Evolutionary conservation across 2,797 vertebrate genomes (phyloP).

Genomic region (Merluccius polli): DNA sequence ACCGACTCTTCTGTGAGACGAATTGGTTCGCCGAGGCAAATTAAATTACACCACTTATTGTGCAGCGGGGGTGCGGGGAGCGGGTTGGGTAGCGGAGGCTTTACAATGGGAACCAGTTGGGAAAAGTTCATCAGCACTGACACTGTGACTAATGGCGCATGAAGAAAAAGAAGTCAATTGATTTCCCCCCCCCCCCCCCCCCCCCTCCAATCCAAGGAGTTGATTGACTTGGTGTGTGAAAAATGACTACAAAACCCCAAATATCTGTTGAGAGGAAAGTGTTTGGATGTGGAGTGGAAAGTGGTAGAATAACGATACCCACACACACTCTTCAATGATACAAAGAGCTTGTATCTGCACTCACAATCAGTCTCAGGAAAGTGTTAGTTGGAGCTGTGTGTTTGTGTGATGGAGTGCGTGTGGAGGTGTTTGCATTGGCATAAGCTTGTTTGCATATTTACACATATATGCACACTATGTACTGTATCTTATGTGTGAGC

Average conservation of each 20-base stretch:
- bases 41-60: conserved; percentile 1
- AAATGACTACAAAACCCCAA: not conserved
- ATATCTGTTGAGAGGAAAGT: not conserved
- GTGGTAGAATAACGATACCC: not conserved
- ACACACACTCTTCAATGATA: not conserved
- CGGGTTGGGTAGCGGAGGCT: not conserved
- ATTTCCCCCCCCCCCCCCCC: not conserved
- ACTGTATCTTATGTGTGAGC: not conserved
- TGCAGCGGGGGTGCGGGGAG: not conserved
- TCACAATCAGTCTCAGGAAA: not conserved
- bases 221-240: not conserved
- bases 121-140: not conserved
- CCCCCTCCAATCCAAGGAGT: not conserved
- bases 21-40: not conserved
- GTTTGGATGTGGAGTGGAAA: not conserved
- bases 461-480: not conserved
- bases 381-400: not conserved
- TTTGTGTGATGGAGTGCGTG: not conserved
- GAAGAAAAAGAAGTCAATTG: not conserved
- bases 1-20: not conserved
- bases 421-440: not conserved
- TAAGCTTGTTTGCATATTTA: not conserved
- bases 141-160: not conserved
- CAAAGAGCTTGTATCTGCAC: not conserved
- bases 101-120: conserved; percentile 1